These are phyloP conservation scores for Ailurus styani DNA, from an alignment of 2,113 vertebrate genomes.

Conservation along the genomic window DNA sequence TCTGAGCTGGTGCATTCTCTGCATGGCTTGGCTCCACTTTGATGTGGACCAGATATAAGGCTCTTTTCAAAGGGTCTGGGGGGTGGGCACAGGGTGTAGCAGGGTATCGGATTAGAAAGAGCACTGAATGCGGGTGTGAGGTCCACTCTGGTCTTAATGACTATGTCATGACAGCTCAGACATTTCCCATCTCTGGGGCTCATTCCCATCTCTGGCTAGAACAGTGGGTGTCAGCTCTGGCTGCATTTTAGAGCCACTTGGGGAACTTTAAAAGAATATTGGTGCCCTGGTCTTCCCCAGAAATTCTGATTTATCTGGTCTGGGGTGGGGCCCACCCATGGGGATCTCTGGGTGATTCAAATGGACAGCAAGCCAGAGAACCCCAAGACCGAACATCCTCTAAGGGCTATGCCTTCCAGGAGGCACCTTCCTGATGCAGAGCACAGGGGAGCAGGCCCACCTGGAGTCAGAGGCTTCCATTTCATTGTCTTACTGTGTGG, in stretches of 20 bases:
- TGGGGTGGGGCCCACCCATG: not conserved
- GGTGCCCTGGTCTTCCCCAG: not conserved
- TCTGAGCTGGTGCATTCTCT: not conserved
- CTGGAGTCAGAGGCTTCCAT: not conserved
- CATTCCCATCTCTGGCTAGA: not conserved
- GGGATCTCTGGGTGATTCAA: not conserved
- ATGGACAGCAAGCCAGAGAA: not conserved
- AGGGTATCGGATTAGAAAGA: not conserved
- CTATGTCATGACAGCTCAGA: not conserved
- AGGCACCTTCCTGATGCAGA: not conserved
- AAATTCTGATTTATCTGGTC: not conserved
- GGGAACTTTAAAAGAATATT: not conserved
- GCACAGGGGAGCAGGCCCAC: too few species aligned
- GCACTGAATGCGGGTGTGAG: not conserved
- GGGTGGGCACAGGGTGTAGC: accelerated
- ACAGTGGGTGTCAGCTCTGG: not conserved
- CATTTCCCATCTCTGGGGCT: not conserved
- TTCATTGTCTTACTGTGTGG: not conserved
- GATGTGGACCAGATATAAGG: not conserved
- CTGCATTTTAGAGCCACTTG: not conserved
- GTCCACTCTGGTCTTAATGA: not conserved
- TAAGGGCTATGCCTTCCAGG: not conserved
- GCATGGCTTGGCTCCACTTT: accelerated
- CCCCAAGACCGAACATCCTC: not conserved
- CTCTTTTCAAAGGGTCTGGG: not conserved